Conservation (phyloP, 2,797 vertebrate genomes). For the Pempheris klunzingeri region DNA sequence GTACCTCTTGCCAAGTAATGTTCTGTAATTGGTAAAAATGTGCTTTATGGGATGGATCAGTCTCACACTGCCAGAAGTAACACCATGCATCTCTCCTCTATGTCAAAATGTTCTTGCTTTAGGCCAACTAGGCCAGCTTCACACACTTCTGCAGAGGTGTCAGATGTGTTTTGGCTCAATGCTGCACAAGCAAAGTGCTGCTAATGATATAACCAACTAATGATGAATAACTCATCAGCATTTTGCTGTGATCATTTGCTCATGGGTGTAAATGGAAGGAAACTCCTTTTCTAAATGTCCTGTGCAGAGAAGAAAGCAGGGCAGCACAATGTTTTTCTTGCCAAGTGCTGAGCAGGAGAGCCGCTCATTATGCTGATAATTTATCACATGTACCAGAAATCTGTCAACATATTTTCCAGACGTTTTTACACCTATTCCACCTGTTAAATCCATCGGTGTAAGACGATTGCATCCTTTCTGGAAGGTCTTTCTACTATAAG, state of each 20-base stretch:
- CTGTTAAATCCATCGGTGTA: not conserved
- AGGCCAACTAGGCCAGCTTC: not conserved
- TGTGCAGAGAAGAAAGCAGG: not conserved
- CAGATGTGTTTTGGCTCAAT: slow-evolving; percentile 43
- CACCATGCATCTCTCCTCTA: slow-evolving; percentile 6
- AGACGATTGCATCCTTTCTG: not conserved
- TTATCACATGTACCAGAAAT: not conserved
- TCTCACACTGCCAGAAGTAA: not conserved
- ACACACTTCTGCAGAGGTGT: slow-evolving; percentile 7
- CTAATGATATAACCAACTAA: slow-evolving; percentile 3
- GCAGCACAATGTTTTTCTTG: slow-evolving; percentile 18
- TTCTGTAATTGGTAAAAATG: not conserved
- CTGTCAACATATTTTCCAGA: slow-evolving; percentile 1
- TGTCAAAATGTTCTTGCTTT: slow-evolving; percentile 25
- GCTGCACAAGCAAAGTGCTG: not conserved
- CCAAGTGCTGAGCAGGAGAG: not conserved
- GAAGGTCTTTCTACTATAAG: not conserved
- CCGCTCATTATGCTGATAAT: slow-evolving; percentile 3
- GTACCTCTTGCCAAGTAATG: not conserved
- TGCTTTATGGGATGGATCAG: slow-evolving; percentile 6
- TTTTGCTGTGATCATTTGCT: slow-evolving; percentile 33
- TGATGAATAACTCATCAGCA: slow-evolving; percentile 25
- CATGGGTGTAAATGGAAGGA: slow-evolving; percentile 31
- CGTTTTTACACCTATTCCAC: slow-evolving; percentile 2
- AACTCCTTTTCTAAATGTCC: slow-evolving; percentile 1